Evolutionary conservation across 2,113 vertebrate genomes (phyloP), one percentile per base, ranked within the genome.

Genomic region (Benitochromis conjunctus): DNA sequence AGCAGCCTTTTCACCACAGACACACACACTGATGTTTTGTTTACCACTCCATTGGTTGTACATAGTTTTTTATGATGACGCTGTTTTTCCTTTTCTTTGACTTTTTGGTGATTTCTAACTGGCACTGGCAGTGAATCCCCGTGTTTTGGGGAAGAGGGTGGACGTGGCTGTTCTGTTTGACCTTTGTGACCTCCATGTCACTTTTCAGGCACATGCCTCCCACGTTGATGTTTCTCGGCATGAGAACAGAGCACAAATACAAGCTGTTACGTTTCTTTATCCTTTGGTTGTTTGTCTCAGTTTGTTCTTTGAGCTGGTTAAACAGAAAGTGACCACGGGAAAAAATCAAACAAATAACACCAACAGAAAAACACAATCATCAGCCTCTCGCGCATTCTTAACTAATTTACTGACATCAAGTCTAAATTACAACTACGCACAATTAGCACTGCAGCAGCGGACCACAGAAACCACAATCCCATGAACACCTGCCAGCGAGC

Each of bases 1-100:
- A 94, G 97, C 96, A 92, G 94, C 97, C 97, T 97, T 94, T 96
- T 94, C 86, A 84, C 84, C 88, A 96, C 96, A 96, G 96, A 97
- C 95, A 92, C 91, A 94, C 91, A 84, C 88, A 95, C 95, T 92
- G 95, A 93, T 96, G 96, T 96, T 97, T 97, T 97, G 96, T 97
- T 97, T 96, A 94, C 89, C 88, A 84, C 93, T 92, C 89, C 96
- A 96, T 97, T 94, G 95, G 96, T 97, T 98, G 97, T 97, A 97
- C 95, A 97, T 97, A 96, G 92, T 96, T 98, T 97, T 97, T 96
- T 97, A 96, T 96, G 91, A 92, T 92, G 92, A 88, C 81, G 60
- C 91, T 95, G 89, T 94, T 95, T 74, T 92, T 86, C 3, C 74
- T 84, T 90, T 84, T 18, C 36, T 85, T 91, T 80, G 21, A 51